Base-by-base conservation (phyloP, 2,797 vertebrate species). In the Falco biarmicus region DNA sequence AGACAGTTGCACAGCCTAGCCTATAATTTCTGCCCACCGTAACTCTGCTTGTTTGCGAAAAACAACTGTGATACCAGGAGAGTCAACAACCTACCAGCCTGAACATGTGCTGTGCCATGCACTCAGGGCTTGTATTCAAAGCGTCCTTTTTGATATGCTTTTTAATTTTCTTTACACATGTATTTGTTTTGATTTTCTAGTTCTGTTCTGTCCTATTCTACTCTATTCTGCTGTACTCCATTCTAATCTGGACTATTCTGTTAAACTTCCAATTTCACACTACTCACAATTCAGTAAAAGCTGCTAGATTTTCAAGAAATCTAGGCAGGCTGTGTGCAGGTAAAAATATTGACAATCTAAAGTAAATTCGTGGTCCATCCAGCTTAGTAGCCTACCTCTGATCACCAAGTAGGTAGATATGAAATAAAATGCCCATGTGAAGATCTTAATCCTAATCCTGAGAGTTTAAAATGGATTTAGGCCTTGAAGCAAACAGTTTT, bases 391-490 rank as follows among this genome's bases (percentile, higher is more conserved):
- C 70, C 47, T 76, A 45, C 59, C 66, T 68, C 51, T 83, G 84
- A 89, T 89, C 70, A 64, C 43, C 22, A 41, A 50, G 84, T 64
- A 93, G 89, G 87, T 70, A 93, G 74, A 87, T 53, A 70, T 4
- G 31, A 92, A 92, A 80, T 84, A 76, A 89, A 89, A 87, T 70
- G 53, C 13, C 45, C 60, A 3, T 59, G 60, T 87, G 75, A 92
- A 95, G 77, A 92, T 92, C 75, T 73, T 93, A 96, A 91, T 96
- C 89, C 87, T 90, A 93, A 96, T 89, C 92, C 89, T 89, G 63
- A 86, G 29, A 84, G 57, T 90, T 90, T 94, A 45, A 84, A 95
- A 79, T 64, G 68, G 60, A 70, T 83, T 92, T 87, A 87, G 95
- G 11, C 48, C 87, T 93, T 45, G 53, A 68, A 92, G 90, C 56